Evolutionary conservation across 2,888 invertebrate species (phyloP).

Genomic region (Stenolophus ochropezus): DNA sequence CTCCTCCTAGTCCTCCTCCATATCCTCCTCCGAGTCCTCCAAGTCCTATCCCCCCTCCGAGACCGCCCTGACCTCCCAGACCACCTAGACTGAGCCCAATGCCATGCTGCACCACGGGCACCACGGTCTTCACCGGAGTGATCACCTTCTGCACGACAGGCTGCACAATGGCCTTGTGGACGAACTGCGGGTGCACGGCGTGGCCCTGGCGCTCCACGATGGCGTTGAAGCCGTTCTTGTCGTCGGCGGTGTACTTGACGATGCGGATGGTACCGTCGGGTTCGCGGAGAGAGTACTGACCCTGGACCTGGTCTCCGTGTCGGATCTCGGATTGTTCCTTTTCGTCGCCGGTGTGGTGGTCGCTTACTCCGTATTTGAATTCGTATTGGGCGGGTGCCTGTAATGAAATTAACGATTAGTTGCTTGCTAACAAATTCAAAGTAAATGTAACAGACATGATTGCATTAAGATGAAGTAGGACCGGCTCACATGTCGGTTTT

Average conservation of each 20-base stretch:
- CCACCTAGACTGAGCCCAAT: slow-evolving; percentile 27
- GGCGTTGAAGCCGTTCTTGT: slow-evolving; percentile 45
- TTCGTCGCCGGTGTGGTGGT: slow-evolving; percentile 42
- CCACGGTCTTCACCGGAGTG: not conserved
- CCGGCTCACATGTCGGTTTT: too few species aligned
- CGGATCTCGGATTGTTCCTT: slow-evolving; percentile 21
- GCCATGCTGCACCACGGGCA: slow-evolving; percentile 23
- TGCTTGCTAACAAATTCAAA: too few species aligned
- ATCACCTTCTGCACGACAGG: slow-evolving; percentile 10
- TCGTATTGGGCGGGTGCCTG: slow-evolving; percentile 45
- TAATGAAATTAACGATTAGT: too few species aligned
- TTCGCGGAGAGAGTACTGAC: slow-evolving; percentile 21
- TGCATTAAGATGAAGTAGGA: too few species aligned
- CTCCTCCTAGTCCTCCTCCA: not conserved
- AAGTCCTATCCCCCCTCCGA: not conserved
- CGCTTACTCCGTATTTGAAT: slow-evolving; percentile 45
- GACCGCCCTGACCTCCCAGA: not conserved
- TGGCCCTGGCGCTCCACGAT: slow-evolving; percentile 35
- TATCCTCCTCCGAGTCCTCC: not conserved
- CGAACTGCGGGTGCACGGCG: slow-evolving; percentile 29
- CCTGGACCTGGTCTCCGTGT: slow-evolving; percentile 20
- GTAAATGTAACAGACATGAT: too few species aligned
- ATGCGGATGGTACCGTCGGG: slow-evolving; percentile 46
- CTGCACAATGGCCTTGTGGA: slow-evolving; percentile 35
- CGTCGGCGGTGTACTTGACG: slow-evolving; percentile 44